Evolutionary conservation across 2,113 vertebrate species (phyloP).

Genomic region (Zosterops borbonicus): DNA sequence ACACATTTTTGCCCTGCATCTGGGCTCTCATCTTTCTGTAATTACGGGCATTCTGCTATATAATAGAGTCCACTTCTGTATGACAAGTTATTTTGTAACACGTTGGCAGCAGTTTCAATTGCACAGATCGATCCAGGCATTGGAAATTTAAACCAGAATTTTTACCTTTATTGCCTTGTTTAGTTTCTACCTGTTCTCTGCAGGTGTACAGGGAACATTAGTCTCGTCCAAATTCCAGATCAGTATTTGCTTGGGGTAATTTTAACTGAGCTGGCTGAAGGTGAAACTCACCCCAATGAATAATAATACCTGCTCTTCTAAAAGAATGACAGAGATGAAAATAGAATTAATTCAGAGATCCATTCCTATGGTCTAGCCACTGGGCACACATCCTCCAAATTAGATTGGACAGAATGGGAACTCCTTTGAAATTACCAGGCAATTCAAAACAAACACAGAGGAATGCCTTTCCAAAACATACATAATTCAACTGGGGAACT

Average conservation of each 20-base stretch:
- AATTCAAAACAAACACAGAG: not conserved
- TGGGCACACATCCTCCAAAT: constrained; percentile 30
- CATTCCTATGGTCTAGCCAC: constrained; percentile 5
- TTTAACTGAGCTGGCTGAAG: constrained; percentile 44
- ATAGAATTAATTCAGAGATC: constrained; percentile 44
- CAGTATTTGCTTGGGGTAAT: constrained; percentile 23
- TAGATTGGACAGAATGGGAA: constrained; percentile 34
- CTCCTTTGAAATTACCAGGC: constrained; percentile 8
- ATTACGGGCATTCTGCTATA: not conserved
- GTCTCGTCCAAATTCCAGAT: not conserved
- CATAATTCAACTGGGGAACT: not conserved
- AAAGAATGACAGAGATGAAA: constrained; percentile 39
- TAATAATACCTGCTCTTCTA: constrained; percentile 36
- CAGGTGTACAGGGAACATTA: not conserved
- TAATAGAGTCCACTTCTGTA: not conserved
- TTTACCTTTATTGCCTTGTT: not conserved
- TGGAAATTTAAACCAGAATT: not conserved
- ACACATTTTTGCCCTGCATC: not conserved
- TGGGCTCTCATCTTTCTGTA: not conserved
- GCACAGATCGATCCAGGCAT: not conserved
- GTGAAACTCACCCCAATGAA: constrained; percentile 26
- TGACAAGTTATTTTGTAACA: constrained; percentile 15
- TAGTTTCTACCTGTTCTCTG: not conserved
- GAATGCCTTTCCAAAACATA: not conserved
- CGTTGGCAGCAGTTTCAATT: not conserved